Percentiles rank a stretch among this genome's conserved stretches.
Conservation (phyloP, 2,888 invertebrate species). For the Serripes groenlandicus region DNA sequence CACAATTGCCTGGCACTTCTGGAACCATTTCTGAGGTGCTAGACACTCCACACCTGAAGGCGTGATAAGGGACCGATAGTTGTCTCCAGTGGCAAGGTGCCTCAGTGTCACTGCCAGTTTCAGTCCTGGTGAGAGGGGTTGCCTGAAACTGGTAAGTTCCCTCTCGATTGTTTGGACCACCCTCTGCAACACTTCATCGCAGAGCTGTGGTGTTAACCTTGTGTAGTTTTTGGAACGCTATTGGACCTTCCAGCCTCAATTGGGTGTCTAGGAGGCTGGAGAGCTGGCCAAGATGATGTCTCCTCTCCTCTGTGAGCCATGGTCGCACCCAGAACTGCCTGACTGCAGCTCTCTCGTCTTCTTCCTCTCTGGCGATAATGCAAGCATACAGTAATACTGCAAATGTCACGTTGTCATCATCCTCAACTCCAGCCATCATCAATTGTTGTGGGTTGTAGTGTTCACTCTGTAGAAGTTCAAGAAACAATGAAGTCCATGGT, state of each 20-base stretch:
- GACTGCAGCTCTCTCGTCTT: conserved; percentile 29
- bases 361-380: background rate
- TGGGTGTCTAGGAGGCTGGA: conserved; percentile 23
- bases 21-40: conserved; percentile 14
- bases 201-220: conserved; percentile 35
- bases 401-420: background rate
- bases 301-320: background rate
- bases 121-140: background rate
- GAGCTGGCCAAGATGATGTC: conserved; percentile 6
- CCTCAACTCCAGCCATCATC: background rate
- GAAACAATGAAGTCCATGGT: conserved; percentile 18
- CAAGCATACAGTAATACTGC: background rate
- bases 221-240: conserved; percentile 24
- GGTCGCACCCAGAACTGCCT: conserved; percentile 17
- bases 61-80: background rate
- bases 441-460: background rate
- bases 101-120: background rate
- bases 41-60: background rate
- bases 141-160: background rate
- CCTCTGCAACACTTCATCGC: conserved; percentile 29
- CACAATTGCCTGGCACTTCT: conserved; percentile 10
- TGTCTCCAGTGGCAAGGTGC: background rate
- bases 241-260: conserved; percentile 27
- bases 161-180: no score
- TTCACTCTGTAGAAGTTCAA: background rate